A percentile compares a stretch with the other conserved stretches of the same genome.
Conservation (phyloP, 2,113 vertebrate species). For the Orthochromis indermauri region DNA sequence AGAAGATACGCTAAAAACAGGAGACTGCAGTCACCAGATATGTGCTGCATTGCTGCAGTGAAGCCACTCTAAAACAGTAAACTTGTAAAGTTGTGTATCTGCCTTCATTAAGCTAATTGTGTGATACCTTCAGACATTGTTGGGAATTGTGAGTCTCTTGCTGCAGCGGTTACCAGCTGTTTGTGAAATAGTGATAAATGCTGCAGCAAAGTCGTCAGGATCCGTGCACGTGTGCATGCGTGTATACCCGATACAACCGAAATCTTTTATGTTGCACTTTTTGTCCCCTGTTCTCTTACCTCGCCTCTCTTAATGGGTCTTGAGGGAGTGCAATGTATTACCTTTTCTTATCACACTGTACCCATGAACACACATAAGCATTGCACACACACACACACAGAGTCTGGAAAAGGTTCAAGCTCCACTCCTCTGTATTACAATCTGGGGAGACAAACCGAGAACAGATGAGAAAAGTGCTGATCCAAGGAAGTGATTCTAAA, state of each 20-base stretch:
- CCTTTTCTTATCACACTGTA: not conserved
- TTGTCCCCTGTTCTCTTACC: not conserved
- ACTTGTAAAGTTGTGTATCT: not conserved
- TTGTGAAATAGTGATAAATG: not conserved
- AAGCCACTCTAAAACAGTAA: not conserved
- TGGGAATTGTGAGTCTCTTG: not conserved
- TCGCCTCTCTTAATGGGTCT: not conserved
- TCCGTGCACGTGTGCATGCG: not conserved
- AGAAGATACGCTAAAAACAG: not conserved
- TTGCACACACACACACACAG: not conserved
- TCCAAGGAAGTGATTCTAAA: not conserved
- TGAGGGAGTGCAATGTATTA: not conserved
- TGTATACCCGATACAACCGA: not conserved
- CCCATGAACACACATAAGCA: not conserved
- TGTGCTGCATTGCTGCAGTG: conserved; percentile 19
- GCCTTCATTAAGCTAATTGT: not conserved
- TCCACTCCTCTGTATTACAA: not conserved
- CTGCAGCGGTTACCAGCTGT: not conserved
- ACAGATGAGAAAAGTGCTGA: conserved; percentile 43
- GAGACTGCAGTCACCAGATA: not conserved
- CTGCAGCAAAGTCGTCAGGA: not conserved
- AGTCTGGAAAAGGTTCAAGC: not conserved
- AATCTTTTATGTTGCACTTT: not conserved
- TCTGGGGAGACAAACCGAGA: not conserved
- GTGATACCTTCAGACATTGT: not conserved